Evolutionary conservation across 2,888 invertebrate genomes (phyloP), one percentile per base, ranked within the genome.

Genomic region (Miltochrista miniata): DNA sequence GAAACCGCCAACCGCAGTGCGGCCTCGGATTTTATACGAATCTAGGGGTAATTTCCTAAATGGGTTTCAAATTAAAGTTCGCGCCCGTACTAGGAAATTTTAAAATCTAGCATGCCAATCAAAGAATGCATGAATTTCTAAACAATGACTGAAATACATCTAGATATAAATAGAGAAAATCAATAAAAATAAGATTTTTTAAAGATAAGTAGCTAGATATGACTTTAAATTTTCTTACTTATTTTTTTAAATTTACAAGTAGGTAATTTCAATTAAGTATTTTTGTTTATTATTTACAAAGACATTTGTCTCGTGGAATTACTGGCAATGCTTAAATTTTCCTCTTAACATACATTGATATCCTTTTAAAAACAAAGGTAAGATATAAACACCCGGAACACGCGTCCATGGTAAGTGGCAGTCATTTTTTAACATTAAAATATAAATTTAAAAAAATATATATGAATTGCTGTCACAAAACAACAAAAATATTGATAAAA

Each of bases 231-330:
- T 24, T 24, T n/a, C n/a, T n/a, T n/a, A n/a, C n/a, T n/a, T n/a
- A 13, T 35, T 13, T 36, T 14, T 15, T 5, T 14, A 14, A 36
- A 36, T 36, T 36, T 36, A 36, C 15, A 36, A 33, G 11, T 33
- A 33, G 11, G 11, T 33, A 33, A 10, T 30, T 39, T 39, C 1
- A 24, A 39, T 29, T 29, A 24, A 24, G 18, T n/a, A n/a, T n/a
- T n/a, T n/a, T 43, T 11, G 10, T 38, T 38, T 11, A 18, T 18
- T 49, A 44, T 49, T 34, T 44, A 49, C 49, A 49, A 35, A 30
- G n/a, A 14, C 13, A 8, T 2, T 14, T 13, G 8, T 33, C 14
- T 18, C 30, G 31, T 11, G 7, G 11, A 30, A 15, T 24, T n/a
- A 29, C 37, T 44, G 46, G 11, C 46, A 7, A 15, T 35, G 46